Percentiles rank a stretch among this genome's conserved stretches.
Conservation (phyloP, 2,113 vertebrate species). For the Cebus imitator region DNA sequence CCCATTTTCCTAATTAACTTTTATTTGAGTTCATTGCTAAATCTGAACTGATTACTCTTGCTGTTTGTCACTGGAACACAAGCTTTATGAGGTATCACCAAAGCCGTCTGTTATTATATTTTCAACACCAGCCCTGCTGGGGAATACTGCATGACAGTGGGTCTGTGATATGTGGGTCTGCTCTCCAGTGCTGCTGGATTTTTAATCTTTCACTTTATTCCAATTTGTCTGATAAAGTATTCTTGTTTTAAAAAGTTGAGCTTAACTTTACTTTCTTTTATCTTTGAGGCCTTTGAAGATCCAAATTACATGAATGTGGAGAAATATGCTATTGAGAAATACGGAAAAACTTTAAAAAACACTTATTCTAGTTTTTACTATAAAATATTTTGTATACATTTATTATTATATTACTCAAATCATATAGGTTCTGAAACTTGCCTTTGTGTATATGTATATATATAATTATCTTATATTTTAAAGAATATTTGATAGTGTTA, state of each 20-base stretch:
- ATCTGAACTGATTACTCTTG: slow-evolving; percentile 54
- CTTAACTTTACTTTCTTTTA: slow-evolving; percentile 13
- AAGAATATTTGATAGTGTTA: neutral
- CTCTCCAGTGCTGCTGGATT: fast-evolving
- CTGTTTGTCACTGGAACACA: slow-evolving; percentile 43
- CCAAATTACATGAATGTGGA: neutral
- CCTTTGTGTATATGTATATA: neutral
- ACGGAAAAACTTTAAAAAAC: neutral
- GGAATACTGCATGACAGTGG: fast-evolving
- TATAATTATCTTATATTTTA: neutral
- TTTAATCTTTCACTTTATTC: neutral
- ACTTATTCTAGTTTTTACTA: neutral
- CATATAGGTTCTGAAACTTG: neutral
- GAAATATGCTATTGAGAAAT: neutral
- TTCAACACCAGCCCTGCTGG: neutral
- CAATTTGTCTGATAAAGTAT: neutral
- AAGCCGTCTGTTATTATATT: neutral
- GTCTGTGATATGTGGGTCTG: neutral
- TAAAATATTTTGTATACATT: neutral
- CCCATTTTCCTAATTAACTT: slow-evolving; percentile 67
- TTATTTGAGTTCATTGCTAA: slow-evolving; percentile 73
- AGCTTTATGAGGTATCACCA: slow-evolving; percentile 37
- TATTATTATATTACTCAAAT: neutral
- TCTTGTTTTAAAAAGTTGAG: neutral
- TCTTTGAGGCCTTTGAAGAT: neutral